These are phyloP conservation scores for Dendrolimus houi DNA, from an alignment of 2,888 invertebrate genomes.

Conservation along the genomic window DNA sequence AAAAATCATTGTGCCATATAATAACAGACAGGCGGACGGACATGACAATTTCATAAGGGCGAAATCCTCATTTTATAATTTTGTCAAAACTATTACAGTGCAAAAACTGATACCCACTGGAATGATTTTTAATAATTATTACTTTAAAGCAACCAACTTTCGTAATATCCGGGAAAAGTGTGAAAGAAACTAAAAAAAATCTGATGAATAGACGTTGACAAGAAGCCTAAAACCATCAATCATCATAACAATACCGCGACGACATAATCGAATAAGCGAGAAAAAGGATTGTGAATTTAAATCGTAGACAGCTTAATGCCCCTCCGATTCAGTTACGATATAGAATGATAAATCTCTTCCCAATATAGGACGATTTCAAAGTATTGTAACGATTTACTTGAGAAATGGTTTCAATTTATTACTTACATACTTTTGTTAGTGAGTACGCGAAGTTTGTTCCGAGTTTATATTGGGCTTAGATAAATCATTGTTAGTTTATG, in stretches of 20 bases:
- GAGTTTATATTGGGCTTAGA: constrained; percentile 1
- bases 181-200: too few species aligned
- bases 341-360: constrained; percentile 19
- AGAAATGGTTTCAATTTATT: constrained; percentile 11
- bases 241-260: neutral
- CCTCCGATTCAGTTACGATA: constrained; percentile 15
- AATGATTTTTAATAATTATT: too few species aligned
- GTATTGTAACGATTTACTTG: constrained; percentile 20
- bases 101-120: too few species aligned
- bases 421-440: neutral
- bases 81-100: too few species aligned
- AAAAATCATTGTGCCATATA: too few species aligned
- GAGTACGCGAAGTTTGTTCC: neutral
- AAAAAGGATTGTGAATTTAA: neutral
- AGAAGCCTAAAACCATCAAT: neutral
- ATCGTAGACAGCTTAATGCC: constrained; percentile 19
- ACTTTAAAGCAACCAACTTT: too few species aligned
- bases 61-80: too few species aligned
- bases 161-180: too few species aligned
- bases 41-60: too few species aligned
- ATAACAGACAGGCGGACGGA: too few species aligned
- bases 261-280: neutral
- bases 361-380: constrained; percentile 16
- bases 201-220: neutral
- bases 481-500: constrained; percentile 3